Conservation (phyloP, 2,888 invertebrate genomes). For the Morinoia aosen region DNA sequence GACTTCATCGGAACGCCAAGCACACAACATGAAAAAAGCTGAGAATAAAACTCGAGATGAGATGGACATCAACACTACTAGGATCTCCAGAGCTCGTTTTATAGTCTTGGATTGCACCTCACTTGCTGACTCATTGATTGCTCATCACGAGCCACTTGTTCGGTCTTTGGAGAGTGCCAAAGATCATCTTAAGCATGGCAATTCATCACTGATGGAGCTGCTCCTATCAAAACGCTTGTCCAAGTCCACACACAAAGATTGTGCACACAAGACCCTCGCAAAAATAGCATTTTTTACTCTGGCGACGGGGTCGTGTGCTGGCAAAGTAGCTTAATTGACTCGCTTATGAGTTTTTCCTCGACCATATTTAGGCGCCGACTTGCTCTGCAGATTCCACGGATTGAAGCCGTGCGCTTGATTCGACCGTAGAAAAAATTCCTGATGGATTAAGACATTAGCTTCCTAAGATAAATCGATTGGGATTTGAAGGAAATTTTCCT, state of each 20-base stretch:
- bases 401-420: constrained; percentile 15
- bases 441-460: constrained; percentile 50
- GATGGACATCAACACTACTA: constrained; percentile 41
- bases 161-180: constrained; percentile 44
- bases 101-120: constrained; percentile 43
- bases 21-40: not conserved
- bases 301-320: not conserved
- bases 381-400: not conserved
- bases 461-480: constrained; percentile 37
- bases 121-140: constrained; percentile 44
- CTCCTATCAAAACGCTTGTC: constrained; percentile 50
- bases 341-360: constrained; percentile 35
- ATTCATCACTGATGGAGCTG: constrained; percentile 49
- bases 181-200: constrained; percentile 29
- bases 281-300: constrained; percentile 34
- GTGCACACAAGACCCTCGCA: not conserved
- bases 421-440: not conserved
- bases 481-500: constrained; percentile 37
- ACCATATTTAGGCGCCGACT: constrained; percentile 15
- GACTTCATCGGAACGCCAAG: not conserved
- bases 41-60: constrained; percentile 2
- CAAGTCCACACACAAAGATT: constrained; percentile 43
- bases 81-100: constrained; percentile 7
- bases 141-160: constrained; percentile 46
- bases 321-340: constrained; percentile 48